Base-by-base conservation (phyloP, 2,888 invertebrate genomes). In the Mamestra brassicae region DNA sequence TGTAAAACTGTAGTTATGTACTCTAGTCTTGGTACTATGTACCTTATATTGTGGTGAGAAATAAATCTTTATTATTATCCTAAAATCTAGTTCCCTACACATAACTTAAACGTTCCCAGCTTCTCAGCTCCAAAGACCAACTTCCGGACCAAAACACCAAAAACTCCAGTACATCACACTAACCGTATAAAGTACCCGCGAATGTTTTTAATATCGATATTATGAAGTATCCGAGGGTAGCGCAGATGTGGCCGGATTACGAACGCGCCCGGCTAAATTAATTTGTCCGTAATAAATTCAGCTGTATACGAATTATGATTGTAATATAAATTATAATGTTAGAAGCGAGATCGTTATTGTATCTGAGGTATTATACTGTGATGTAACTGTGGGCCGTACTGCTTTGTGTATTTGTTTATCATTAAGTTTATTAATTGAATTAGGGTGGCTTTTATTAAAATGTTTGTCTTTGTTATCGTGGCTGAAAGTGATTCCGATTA, bases 241-340 rank as follows among this genome's bases (percentile, higher is more conserved):
- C 86, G 85, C 94, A 94, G 93, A 92, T 93, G 94, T 85, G 90
- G 83, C 85, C 76, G 89, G 92, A 90, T 92, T 91, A 91, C 87
- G 76, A 76, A 83, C 78, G 85, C 86, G 86, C 85, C 88, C 89
- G 82, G 91, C 81, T 78, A 93, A 94, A 86, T 94, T 93, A 94
- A 93, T 93, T 93, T 91, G 89, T 88, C 89, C 86, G 87, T 89
- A 91, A 92, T 94, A 94, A 94, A 94, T 93, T 93, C 88, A 80
- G 80, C 83, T 81, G 90, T 90, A 89, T 87, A 89, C 90, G 92
- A 92, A 93, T 93, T 94, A 94, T 93, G 92, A 91, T 90, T 87
- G 91, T 87, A 81, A 89, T 93, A 93, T 93, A 93, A 93, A 94
- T 94, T 93, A 92, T 88, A 83, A 81, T 77, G 82, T 81, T 81